Evolutionary conservation across 2,888 invertebrate genomes (phyloP), one percentile per base, ranked within the genome.

Genomic region (Hydroisotoma schaefferi): DNA sequence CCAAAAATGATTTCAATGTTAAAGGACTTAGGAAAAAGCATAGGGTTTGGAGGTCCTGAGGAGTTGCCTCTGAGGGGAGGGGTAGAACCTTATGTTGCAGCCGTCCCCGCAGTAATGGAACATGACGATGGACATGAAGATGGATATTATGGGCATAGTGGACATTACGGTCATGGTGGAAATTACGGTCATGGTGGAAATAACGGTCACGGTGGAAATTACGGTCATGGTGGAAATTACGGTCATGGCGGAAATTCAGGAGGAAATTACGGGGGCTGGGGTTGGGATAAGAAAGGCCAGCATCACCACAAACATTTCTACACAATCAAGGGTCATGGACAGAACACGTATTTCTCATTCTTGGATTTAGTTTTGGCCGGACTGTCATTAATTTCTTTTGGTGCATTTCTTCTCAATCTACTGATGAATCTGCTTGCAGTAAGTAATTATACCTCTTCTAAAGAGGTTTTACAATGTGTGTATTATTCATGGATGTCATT

Each of bases 401-500:
- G 65, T 10, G 59, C 62, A 27, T 65, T 65, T 57, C 40, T 65
- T n/a, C 48, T 62, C 8, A 65, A 65, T 43, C 49, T 59, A 20
- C 54, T 65, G 10, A 28, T 59, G 40, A 57, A 61, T 28, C 59
- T 65, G 33, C 20, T 57, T 6, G 49, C 62, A 8, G 65, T 65
- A 53, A 46, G 48, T 44, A 20, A 28, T n/a, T n/a, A n/a, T n/a
- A n/a, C n/a, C n/a, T n/a, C n/a, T n/a, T n/a, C n/a, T n/a, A n/a
- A n/a, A n/a, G n/a, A n/a, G n/a, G n/a, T n/a, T n/a, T n/a, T n/a
- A n/a, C n/a, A n/a, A n/a, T n/a, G n/a, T n/a, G n/a, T n/a, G n/a
- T n/a, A n/a, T n/a, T n/a, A n/a, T n/a, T n/a, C n/a, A n/a, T n/a
- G n/a, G n/a, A n/a, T n/a, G n/a, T n/a, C n/a, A n/a, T n/a, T n/a